phyloP scores from a whole-genome alignment of 2,888 invertebrate species.

The Muschampia plurimacula region DNA sequence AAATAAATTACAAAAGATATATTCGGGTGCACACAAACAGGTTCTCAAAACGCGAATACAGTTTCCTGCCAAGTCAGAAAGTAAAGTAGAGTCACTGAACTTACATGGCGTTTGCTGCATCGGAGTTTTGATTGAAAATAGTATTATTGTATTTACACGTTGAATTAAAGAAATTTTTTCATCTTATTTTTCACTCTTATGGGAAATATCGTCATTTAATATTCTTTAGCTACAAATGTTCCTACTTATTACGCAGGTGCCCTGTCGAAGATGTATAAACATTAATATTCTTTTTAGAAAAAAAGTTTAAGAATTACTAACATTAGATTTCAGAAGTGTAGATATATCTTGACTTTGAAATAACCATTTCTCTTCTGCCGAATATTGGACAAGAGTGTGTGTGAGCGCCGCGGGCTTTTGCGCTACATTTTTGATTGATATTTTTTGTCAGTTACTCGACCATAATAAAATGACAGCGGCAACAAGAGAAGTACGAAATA shows the following conservation, averaged over 20 bases:
- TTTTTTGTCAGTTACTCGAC: slow-evolving; percentile 83
- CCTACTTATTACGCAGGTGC: no score
- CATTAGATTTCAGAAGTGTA: background rate
- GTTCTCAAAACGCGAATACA: slow-evolving; percentile 76
- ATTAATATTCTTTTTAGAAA: background rate
- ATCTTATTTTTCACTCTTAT: background rate
- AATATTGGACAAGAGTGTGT: slow-evolving; percentile 70
- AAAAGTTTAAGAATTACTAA: background rate
- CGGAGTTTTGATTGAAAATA: slow-evolving; percentile 78
- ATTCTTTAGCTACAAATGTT: background rate
- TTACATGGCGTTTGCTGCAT: slow-evolving; percentile 78
- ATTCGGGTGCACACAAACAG: slow-evolving; percentile 79
- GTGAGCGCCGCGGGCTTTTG: slow-evolving; percentile 77
- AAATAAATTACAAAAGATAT: slow-evolving; percentile 51
- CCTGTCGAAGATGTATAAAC: background rate
- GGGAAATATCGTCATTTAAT: background rate
- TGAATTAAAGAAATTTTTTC: background rate
- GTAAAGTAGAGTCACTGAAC: slow-evolving; percentile 82
- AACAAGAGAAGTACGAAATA: slow-evolving; percentile 84
- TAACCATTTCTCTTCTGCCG: slow-evolving; percentile 57
- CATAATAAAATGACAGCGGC: slow-evolving; percentile 83
- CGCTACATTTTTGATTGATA: slow-evolving; percentile 86
- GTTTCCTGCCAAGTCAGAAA: slow-evolving; percentile 78
- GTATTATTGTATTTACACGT: slow-evolving; percentile 29
- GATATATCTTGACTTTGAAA: slow-evolving; percentile 54